A percentile compares a stretch with the other conserved stretches of the same genome.
phyloP scores from a whole-genome alignment of 2,113 vertebrate genomes.

The Cariama cristata region DNA sequence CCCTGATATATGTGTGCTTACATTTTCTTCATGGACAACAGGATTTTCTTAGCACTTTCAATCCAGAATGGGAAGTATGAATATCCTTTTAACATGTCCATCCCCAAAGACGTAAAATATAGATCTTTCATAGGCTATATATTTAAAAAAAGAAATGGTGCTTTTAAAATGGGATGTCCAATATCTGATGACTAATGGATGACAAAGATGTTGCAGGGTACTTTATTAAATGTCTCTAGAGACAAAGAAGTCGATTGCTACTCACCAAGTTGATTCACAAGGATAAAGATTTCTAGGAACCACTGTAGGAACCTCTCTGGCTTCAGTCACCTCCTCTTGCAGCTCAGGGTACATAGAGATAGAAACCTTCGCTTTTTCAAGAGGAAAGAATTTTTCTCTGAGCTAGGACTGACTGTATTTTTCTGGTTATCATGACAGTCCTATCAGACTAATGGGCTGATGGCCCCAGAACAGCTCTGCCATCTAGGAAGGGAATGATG shows the following conservation, averaged over 20 bases:
- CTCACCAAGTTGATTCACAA: conserved; percentile 57
- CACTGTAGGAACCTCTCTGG: background rate
- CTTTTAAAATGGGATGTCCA: conserved; percentile 60
- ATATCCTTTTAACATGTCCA: conserved; percentile 10
- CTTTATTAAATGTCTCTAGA: conserved; percentile 57
- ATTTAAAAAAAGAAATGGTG: conserved; percentile 36
- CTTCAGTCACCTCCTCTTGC: background rate
- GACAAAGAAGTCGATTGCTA: conserved; percentile 54
- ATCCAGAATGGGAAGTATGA: background rate
- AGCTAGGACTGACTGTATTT: background rate
- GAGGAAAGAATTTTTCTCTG: conserved; percentile 9
- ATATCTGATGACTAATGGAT: conserved; percentile 62
- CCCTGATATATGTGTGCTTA: background rate
- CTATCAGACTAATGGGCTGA: conserved; percentile 25
- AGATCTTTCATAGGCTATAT: conserved; percentile 30
- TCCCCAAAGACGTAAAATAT: conserved; percentile 25
- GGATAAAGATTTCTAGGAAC: conserved; percentile 41
- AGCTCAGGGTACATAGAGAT: background rate
- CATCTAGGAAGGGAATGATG: conserved; percentile 17
- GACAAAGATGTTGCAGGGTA: conserved; percentile 32
- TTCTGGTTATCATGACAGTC: conserved; percentile 46
- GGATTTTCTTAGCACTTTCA: background rate
- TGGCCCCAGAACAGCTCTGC: background rate
- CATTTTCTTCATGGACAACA: background rate
- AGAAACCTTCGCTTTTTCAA: conserved; percentile 25